These are phyloP conservation scores for Hirtodrosophila confusa DNA, from an alignment of 2,888 invertebrate genomes.

Conservation along the genomic window DNA sequence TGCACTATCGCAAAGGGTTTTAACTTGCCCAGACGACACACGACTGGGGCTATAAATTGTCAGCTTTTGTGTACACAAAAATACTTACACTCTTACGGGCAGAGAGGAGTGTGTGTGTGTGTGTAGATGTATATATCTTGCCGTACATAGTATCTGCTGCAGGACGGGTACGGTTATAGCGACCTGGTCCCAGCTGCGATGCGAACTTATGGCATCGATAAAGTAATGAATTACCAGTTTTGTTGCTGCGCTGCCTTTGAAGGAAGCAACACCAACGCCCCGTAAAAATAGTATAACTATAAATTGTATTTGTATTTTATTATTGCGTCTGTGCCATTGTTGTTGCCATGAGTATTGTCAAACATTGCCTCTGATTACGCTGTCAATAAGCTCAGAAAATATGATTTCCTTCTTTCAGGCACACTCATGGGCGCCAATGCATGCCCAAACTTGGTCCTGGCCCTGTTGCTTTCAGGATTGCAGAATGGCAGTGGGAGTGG, in stretches of 20 bases:
- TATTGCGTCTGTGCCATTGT: constrained; percentile 55
- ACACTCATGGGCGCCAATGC: constrained; percentile 19
- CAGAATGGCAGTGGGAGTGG: constrained; percentile 8
- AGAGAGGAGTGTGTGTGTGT: constrained; percentile 1
- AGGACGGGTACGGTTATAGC: constrained; percentile 16
- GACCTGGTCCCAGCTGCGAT: constrained; percentile 74
- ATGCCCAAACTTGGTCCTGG: constrained; percentile 41
- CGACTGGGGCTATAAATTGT: constrained; percentile 68
- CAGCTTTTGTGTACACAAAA: constrained; percentile 70
- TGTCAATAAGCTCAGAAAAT: constrained; percentile 79
- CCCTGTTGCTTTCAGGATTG: constrained; percentile 54
- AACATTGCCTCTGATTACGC: constrained; percentile 75
- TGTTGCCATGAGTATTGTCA: constrained; percentile 51
- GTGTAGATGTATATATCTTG: neutral
- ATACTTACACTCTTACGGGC: constrained; percentile 45
- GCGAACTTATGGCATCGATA: constrained; percentile 77
- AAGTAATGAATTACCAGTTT: constrained; percentile 81
- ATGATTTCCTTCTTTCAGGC: constrained; percentile 58
- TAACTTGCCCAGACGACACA: constrained; percentile 53
- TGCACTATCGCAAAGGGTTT: constrained; percentile 47
- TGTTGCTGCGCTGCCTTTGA: constrained; percentile 20
- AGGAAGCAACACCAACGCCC: constrained; percentile 4
- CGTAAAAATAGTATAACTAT: constrained; percentile 63
- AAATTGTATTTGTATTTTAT: constrained; percentile 75
- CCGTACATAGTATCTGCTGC: constrained; percentile 11